phyloP scores from a whole-genome alignment of 2,113 vertebrate genomes.

The Scopus umbretta region DNA sequence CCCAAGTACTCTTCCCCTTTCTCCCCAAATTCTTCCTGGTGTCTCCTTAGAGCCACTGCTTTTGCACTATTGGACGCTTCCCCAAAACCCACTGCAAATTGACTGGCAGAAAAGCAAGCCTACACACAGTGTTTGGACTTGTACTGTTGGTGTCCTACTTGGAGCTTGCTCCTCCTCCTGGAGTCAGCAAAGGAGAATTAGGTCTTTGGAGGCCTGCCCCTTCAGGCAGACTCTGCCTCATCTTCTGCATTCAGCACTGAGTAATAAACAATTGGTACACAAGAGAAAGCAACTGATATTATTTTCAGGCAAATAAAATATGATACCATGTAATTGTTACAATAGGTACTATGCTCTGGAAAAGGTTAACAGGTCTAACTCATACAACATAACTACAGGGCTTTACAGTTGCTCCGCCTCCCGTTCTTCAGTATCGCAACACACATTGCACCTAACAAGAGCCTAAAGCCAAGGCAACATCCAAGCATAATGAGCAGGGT shows the following conservation, averaged over 20 bases:
- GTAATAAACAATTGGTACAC: neutral
- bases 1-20: neutral
- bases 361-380: neutral
- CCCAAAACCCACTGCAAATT: neutral
- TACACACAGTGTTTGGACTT: neutral
- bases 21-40: accelerated
- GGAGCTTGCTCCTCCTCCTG: neutral
- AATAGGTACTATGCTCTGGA: neutral
- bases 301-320: neutral
- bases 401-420: neutral
- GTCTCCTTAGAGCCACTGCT: neutral
- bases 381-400: neutral
- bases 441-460: neutral
- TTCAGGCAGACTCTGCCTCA: neutral
- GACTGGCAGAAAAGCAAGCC: neutral
- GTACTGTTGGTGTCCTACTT: neutral
- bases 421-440: neutral
- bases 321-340: neutral
- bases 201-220: neutral
- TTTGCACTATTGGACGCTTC: neutral
- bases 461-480: neutral
- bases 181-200: neutral
- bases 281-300: neutral
- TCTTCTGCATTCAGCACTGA: neutral
- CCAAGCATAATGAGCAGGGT: neutral